phyloP scores from a whole-genome alignment of 2,113 vertebrate species.

The Spea bombifrons region DNA sequence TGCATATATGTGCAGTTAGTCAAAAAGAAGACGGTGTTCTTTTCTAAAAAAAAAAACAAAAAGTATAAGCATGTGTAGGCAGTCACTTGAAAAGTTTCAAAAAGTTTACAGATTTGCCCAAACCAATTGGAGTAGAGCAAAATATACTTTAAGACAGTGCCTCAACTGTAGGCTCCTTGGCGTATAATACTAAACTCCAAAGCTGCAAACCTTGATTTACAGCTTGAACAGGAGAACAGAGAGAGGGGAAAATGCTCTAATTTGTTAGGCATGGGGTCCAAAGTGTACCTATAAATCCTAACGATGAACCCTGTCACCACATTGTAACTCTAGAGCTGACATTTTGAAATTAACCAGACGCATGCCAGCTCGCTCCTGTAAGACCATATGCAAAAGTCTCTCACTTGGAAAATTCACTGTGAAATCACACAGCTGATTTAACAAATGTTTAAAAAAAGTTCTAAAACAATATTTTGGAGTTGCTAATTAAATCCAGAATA shows the following conservation, averaged over 20 bases:
- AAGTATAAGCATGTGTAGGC: too few species aligned
- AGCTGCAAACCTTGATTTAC: constrained; percentile 57
- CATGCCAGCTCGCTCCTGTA: constrained; percentile 40
- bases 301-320: constrained; percentile 69
- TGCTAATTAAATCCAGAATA: constrained; percentile 33
- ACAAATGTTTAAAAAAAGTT: background rate
- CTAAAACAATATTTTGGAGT: background rate
- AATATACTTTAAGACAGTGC: constrained; percentile 14
- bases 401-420: constrained; percentile 27
- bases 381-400: constrained; percentile 22
- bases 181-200: constrained; percentile 18
- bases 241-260: constrained; percentile 69
- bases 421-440: constrained; percentile 30
- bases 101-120: too few species aligned
- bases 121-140: too few species aligned
- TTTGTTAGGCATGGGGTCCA: constrained; percentile 64
- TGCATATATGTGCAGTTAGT: too few species aligned
- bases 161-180: constrained; percentile 12
- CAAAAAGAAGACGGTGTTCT: too few species aligned
- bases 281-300: constrained; percentile 68
- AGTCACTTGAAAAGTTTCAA: too few species aligned
- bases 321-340: constrained; percentile 62
- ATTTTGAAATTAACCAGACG: constrained; percentile 70
- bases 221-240: constrained; percentile 58
- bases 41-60: too few species aligned